Evolutionary conservation across 2,113 vertebrate genomes (phyloP).

Genomic region (Prionailurus bengalensis): DNA sequence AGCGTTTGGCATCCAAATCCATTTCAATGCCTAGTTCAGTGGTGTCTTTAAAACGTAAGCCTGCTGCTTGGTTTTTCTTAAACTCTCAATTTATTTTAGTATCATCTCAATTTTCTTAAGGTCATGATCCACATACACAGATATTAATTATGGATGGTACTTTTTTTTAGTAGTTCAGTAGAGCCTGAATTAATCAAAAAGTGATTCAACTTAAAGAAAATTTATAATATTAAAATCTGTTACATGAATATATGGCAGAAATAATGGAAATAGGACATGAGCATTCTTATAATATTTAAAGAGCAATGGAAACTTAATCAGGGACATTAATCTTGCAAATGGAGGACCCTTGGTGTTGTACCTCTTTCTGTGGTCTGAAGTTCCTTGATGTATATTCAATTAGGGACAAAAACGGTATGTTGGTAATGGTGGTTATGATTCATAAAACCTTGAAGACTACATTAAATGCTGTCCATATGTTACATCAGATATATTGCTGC

Average conservation of each 20-base stretch:
- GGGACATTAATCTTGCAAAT: neutral
- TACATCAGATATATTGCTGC: neutral
- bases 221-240: neutral
- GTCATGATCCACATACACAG: neutral
- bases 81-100: constrained; percentile 3
- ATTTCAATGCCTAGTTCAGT: constrained; percentile 23
- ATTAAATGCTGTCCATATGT: neutral
- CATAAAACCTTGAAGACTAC: neutral
- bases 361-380: neutral
- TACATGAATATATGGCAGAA: neutral
- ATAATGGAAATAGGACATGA: neutral
- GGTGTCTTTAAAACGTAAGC: constrained; percentile 32
- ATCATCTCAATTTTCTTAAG: constrained; percentile 44
- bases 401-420: neutral
- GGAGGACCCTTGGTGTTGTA: neutral
- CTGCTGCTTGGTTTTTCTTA: neutral
- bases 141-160: neutral
- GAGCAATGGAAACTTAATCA: neutral
- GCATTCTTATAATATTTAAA: neutral
- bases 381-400: neutral
- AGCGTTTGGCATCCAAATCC: neutral
- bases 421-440: neutral
- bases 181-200: constrained; percentile 51
- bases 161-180: neutral
- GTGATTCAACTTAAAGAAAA: constrained; percentile 38